Percentiles rank a stretch among this genome's conserved stretches.
Evolutionary conservation across 2,888 invertebrate genomes (phyloP).

Genomic region (Cotesia congregata): DNA sequence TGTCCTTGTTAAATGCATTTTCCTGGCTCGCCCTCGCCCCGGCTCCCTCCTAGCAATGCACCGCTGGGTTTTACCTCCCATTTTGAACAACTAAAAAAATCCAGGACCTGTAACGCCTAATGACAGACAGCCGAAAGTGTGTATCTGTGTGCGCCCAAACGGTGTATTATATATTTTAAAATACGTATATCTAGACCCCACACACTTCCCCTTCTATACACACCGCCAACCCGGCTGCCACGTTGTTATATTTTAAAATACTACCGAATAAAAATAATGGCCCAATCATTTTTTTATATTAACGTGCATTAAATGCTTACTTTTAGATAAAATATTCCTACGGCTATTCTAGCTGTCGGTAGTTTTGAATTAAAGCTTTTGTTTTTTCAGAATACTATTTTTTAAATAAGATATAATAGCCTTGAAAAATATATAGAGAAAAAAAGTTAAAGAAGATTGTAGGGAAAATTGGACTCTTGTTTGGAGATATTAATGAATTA

Average conservation of each 20-base stretch:
- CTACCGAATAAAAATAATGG: background rate
- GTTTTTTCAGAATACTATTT: no score
- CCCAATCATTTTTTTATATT: background rate
- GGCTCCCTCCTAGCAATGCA: slow-evolving; percentile 35
- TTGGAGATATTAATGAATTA: no score
- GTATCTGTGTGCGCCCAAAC: slow-evolving; percentile 57
- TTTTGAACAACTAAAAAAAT: slow-evolving; percentile 13
- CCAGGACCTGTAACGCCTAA: slow-evolving; percentile 62
- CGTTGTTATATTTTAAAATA: background rate
- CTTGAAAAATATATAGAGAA: no score
- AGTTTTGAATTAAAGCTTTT: no score
- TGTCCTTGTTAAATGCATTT: slow-evolving; percentile 71
- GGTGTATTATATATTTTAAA: background rate
- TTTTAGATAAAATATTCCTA: background rate
- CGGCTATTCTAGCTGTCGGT: no score
- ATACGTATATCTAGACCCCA: background rate
- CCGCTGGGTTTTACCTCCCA: slow-evolving; percentile 42
- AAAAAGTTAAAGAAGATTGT: no score
- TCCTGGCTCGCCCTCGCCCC: slow-evolving; percentile 49
- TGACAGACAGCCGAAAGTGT: slow-evolving; percentile 69
- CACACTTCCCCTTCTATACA: background rate
- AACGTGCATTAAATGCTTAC: background rate
- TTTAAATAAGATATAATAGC: no score
- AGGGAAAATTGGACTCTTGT: no score
- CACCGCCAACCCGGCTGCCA: background rate